Evolutionary conservation across 2,888 invertebrate species (phyloP).

Genomic region (Mythimna impura): DNA sequence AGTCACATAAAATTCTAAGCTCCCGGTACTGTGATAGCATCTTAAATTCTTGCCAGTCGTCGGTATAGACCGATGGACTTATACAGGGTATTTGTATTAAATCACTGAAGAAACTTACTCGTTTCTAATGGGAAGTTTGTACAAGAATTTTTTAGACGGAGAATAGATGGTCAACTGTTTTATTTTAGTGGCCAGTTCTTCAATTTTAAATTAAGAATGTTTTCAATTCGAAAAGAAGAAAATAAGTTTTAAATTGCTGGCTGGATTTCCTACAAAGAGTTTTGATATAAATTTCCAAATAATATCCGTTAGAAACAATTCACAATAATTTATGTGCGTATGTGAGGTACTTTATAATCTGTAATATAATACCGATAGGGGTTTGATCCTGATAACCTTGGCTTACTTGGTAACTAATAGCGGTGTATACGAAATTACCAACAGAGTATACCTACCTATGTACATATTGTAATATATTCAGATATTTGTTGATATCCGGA

Average conservation of each 20-base stretch:
- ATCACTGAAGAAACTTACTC: slow-evolving; percentile 34
- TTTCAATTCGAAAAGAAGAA: not conserved
- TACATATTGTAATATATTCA: slow-evolving; percentile 6
- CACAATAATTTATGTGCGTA: slow-evolving; percentile 55
- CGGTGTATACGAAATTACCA: slow-evolving; percentile 15
- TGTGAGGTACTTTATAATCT: slow-evolving; percentile 55
- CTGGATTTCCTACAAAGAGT: slow-evolving; percentile 22
- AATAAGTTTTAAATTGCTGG: not conserved
- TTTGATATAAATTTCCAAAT: slow-evolving; percentile 59
- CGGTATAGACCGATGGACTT: slow-evolving; percentile 61
- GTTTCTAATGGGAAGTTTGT: slow-evolving; percentile 21
- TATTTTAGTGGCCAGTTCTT: not conserved
- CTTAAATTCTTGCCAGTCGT: slow-evolving; percentile 83
- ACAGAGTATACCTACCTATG: slow-evolving; percentile 11
- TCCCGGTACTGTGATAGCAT: slow-evolving; percentile 84
- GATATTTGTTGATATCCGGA: slow-evolving; percentile 7
- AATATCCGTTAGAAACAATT: slow-evolving; percentile 47
- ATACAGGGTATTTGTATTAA: slow-evolving; percentile 60
- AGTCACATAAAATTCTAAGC: slow-evolving; percentile 88
- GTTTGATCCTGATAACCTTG: slow-evolving; percentile 66
- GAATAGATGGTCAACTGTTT: slow-evolving; percentile 16
- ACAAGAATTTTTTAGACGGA: slow-evolving; percentile 24
- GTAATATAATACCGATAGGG: slow-evolving; percentile 64
- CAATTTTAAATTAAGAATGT: slow-evolving; percentile 13
- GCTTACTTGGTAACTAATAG: slow-evolving; percentile 55